A percentile compares a stretch with the other conserved stretches of the same genome.
Conservation (phyloP, 2,797 vertebrate species). For the Alfaro cultratus region DNA sequence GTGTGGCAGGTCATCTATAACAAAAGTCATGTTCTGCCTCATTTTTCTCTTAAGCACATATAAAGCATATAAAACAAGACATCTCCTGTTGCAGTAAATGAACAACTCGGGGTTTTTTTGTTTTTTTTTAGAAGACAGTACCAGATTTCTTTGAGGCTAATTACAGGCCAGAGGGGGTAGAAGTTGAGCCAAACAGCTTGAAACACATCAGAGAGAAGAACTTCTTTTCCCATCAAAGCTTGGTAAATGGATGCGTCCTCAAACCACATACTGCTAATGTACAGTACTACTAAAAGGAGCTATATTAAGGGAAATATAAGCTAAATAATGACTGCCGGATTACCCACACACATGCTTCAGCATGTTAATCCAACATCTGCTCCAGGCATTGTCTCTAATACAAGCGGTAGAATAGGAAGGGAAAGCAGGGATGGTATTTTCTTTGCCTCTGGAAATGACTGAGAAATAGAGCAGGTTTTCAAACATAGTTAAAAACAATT, state of each 20-base stretch:
- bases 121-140: constrained; percentile 39
- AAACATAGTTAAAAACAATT: not conserved
- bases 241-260: constrained; percentile 56
- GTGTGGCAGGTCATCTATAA: constrained; percentile 25
- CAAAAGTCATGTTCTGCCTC: constrained; percentile 16
- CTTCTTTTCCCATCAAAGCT: constrained; percentile 59
- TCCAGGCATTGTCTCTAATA: constrained; percentile 17
- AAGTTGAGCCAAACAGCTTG: constrained; percentile 56
- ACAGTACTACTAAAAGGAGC: constrained; percentile 43
- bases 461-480: constrained; percentile 1
- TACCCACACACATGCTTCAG: constrained; percentile 28
- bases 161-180: constrained; percentile 73
- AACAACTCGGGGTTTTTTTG: not conserved
- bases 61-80: constrained; percentile 23
- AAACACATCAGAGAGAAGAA: constrained; percentile 66
- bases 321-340: constrained; percentile 52
- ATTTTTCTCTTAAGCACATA: not conserved
- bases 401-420: not conserved
- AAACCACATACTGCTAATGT: constrained; percentile 71
- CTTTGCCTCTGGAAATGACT: not conserved
- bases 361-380: constrained; percentile 34
- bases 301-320: constrained; percentile 59
- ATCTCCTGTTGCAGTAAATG: constrained; percentile 35
- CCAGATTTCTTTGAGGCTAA: constrained; percentile 59
- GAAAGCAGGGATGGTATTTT: not conserved